Conservation (phyloP, 2,888 invertebrate species). For the Volucella inanis region DNA sequence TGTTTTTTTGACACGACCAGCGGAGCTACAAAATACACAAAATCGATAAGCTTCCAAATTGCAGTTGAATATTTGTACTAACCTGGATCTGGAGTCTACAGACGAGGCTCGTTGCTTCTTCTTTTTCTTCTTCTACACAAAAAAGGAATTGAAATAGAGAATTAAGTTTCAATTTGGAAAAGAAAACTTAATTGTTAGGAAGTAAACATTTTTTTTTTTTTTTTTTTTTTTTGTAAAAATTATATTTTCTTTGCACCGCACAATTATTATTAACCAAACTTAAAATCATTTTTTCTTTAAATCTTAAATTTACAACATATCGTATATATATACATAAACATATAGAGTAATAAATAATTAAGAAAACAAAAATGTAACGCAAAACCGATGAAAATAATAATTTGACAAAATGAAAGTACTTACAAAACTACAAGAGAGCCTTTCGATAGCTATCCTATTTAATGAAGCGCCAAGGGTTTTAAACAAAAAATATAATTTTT, state of each 20-base stretch:
- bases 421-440: conserved; percentile 83
- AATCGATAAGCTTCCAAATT: background rate
- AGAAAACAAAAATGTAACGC: conserved; percentile 78
- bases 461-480: conserved; percentile 84
- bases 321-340: conserved; percentile 43
- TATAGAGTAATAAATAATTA: conserved; percentile 64
- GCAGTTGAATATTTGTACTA: conserved; percentile 67
- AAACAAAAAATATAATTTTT: conserved; percentile 90
- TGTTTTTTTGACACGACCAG: conserved; percentile 59
- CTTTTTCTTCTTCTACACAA: conserved; percentile 83
- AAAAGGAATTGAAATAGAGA: conserved; percentile 76
- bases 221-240: conserved; percentile 52
- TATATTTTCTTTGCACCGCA: conserved; percentile 66
- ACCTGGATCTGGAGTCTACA: conserved; percentile 85
- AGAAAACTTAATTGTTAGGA: background rate
- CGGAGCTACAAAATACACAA: conserved; percentile 76
- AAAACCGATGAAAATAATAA: conserved; percentile 74
- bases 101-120: conserved; percentile 84
- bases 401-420: conserved; percentile 82
- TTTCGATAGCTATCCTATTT: conserved; percentile 83
- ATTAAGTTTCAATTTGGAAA: conserved; percentile 71
- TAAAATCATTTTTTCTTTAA: conserved; percentile 33
- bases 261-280: conserved; percentile 32
- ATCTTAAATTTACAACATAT: conserved; percentile 46
- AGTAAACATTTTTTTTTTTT: conserved; percentile 55